Evolutionary conservation across 2,113 vertebrate species (phyloP), one percentile per base, ranked within the genome.

Genomic region (Bubo bubo): DNA sequence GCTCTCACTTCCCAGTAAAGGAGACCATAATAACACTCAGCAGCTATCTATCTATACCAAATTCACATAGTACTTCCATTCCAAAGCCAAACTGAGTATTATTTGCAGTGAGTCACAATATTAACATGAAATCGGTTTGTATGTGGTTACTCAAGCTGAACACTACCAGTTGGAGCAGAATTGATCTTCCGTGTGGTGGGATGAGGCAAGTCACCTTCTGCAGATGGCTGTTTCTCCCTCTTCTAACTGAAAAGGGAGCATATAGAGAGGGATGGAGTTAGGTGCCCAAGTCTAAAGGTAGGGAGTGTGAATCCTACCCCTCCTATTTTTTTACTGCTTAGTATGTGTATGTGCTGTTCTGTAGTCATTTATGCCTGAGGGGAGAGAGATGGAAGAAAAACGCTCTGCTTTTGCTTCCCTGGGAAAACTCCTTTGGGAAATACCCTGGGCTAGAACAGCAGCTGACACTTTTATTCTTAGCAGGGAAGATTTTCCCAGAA

Each of bases 91-190:
- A 66, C 32, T 32, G 73, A 50, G 34, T 45, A 14, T 45, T 86
- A 23, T 66, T 85, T 75, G 75, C 79, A 58, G 32, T 73, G 55
- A 95, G 62, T 92, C 86, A 90, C 50, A 24, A 8, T 39, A 26
- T 19, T 28, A 50, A 56, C 22, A 10, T 72, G 66, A 47, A 88
- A 47, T 15, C 5, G 2, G 50, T 66, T 47, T 81, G 52, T 32
- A 27, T 63, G 91, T 6, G 12, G 60, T 66, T 32, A 27, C 66
- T 81, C 8, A 9, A 28, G 50, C 74, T 0, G 2, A 43, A 55
- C 0, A 0, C 73, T 79, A 0, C 62, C 34, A 17, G 30, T 87
- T 0, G 0, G n/a, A 55, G 60, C 52, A 83, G 52, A 58, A 66
- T 14, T 71, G 35, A 52, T 60, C 35, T 80, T 7, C 10, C 3